These are phyloP conservation scores for Campopleginae sp. DNA, from an alignment of 2,888 invertebrate genomes.

Conservation along the genomic window DNA sequence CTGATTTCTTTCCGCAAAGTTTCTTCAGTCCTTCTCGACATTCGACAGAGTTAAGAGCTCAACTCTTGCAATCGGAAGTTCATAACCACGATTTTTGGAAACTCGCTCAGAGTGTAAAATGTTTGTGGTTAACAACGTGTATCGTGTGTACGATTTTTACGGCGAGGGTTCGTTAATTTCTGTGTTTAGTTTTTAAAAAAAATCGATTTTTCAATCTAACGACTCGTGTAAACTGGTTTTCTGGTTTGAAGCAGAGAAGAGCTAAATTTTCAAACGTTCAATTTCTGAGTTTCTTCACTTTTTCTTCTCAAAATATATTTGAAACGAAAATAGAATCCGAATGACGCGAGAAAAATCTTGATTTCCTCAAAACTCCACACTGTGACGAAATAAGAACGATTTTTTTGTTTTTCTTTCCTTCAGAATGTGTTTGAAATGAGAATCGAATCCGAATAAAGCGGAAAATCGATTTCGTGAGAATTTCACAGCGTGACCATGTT, in stretches of 20 bases:
- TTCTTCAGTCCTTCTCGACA: neutral
- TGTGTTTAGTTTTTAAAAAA: neutral
- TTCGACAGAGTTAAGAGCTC: neutral
- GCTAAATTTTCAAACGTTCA: neutral
- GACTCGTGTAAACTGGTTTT: too few species aligned
- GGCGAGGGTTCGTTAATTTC: neutral
- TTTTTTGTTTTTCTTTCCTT: neutral
- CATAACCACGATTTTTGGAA: neutral
- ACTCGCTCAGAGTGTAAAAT: neutral
- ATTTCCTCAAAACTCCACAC: too few species aligned
- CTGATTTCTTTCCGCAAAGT: neutral
- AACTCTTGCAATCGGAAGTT: neutral
- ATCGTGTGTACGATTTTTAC: neutral
- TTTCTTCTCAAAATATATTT: neutral
- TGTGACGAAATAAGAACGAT: too few species aligned
- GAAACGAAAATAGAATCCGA: too few species aligned
- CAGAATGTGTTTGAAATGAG: too few species aligned
- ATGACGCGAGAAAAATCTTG: too few species aligned
- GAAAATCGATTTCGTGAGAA: too few species aligned
- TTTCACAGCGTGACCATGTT: neutral
- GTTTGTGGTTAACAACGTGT: slow-evolving; percentile 24
- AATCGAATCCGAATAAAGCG: too few species aligned
- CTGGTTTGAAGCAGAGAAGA: too few species aligned
- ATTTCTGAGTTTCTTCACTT: neutral
- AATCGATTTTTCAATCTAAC: neutral